Percentiles rank a stretch among this genome's conserved stretches.
Evolutionary conservation across 2,888 invertebrate species (phyloP).

Genomic region (Spodoptera picta): DNA sequence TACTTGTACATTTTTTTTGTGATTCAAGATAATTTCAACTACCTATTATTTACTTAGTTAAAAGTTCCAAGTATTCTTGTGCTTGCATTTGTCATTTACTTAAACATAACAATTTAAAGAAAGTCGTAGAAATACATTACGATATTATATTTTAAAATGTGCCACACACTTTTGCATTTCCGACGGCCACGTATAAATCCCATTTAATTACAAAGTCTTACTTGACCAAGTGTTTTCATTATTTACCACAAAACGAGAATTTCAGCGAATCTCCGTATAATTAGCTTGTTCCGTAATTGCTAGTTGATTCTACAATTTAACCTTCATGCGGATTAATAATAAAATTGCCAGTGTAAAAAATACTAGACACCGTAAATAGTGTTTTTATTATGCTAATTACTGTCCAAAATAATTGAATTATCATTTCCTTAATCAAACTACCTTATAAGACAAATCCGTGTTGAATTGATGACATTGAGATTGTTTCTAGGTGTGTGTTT

Average conservation of each 20-base stretch:
- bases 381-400: conserved; percentile 44
- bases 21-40: too few species aligned
- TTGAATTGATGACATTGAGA: conserved; percentile 22
- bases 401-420: conserved; percentile 31
- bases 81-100: too few species aligned
- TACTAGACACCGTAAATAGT: conserved; percentile 18
- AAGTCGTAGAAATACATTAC: too few species aligned
- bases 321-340: conserved; percentile 40
- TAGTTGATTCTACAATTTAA: conserved; percentile 25
- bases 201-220: conserved; percentile 5
- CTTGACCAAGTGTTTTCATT: too few species aligned
- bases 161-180: too few species aligned
- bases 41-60: too few species aligned
- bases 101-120: too few species aligned
- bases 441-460: conserved; percentile 11
- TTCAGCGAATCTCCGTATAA: conserved; percentile 26
- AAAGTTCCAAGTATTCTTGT: too few species aligned
- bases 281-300: conserved; percentile 37
- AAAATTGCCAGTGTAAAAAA: conserved; percentile 28
- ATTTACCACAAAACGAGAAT: conserved; percentile 4
- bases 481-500: conserved; percentile 1
- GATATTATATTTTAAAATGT: too few species aligned
- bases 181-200: too few species aligned
- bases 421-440: conserved; percentile 40
- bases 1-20: too few species aligned